These are phyloP conservation scores for Malthinus flaveolus DNA, from an alignment of 2,888 invertebrate genomes.

Conservation along the genomic window DNA sequence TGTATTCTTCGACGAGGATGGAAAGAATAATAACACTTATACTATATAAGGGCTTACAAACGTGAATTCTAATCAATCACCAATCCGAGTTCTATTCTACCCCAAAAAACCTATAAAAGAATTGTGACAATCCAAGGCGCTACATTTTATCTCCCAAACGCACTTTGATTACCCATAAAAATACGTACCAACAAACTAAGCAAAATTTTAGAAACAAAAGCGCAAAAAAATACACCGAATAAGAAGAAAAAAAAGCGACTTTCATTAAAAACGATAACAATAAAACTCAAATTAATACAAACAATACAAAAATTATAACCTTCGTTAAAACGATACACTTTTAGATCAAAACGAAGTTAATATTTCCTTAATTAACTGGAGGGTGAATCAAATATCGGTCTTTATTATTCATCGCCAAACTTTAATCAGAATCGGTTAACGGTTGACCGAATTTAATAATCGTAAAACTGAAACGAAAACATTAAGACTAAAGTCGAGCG, in stretches of 20 bases:
- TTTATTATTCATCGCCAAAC: conserved; percentile 29
- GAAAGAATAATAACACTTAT: too few relatives aligned
- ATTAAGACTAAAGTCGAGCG: conserved; percentile 32
- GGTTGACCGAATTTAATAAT: conserved; percentile 37
- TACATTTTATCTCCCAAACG: conserved; percentile 1
- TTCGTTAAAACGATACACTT: background rate
- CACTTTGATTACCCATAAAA: conserved; percentile 5
- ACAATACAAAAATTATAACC: background rate
- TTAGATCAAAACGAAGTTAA: conserved; percentile 15
- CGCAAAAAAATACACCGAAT: background rate
- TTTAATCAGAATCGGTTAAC: conserved; percentile 35
- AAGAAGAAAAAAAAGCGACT: background rate
- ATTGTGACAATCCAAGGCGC: background rate
- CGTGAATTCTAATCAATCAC: background rate
- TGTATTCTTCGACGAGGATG: too few relatives aligned
- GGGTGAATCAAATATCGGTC: conserved; percentile 30
- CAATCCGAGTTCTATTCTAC: background rate
- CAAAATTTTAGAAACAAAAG: conserved; percentile 2
- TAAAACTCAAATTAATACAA: background rate
- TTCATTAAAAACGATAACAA: conserved; percentile 2
- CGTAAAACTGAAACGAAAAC: conserved; percentile 36
- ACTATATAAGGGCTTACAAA: too few relatives aligned
- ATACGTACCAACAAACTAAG: background rate
- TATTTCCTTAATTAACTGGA: conserved; percentile 26
- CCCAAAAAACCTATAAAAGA: background rate